phyloP scores from a whole-genome alignment of 2,797 vertebrate species.

The Craterocephalus amniculus region DNA sequence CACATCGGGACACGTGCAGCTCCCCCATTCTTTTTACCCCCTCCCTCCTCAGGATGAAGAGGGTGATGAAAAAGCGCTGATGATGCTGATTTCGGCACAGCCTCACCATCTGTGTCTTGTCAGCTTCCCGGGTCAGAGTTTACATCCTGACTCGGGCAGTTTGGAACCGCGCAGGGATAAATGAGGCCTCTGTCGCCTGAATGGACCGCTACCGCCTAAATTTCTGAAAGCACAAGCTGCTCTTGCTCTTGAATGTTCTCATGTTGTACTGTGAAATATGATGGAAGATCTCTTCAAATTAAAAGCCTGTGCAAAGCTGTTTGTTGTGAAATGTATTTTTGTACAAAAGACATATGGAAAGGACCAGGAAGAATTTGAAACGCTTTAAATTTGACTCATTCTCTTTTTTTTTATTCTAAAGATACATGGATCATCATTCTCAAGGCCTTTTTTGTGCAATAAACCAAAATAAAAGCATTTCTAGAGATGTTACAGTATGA shows the following conservation, averaged over 20 bases:
- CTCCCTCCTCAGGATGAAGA: neutral
- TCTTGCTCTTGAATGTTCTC: neutral
- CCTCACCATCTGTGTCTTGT: neutral
- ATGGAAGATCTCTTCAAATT: neutral
- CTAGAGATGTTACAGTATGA: neutral
- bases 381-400: too few species aligned
- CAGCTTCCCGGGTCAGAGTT: neutral
- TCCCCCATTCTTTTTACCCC: neutral
- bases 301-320: neutral
- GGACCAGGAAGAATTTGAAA: too few species aligned
- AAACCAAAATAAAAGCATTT: neutral
- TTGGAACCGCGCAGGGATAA: neutral
- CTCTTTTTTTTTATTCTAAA: too few species aligned
- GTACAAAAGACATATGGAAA: neutral
- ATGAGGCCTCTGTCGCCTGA: neutral
- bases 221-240: constrained; percentile 40
- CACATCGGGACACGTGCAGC: neutral
- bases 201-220: neutral
- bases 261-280: constrained; percentile 19
- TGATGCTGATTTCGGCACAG: neutral
- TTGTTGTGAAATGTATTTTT: constrained; percentile 28
- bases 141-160: neutral
- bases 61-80: neutral
- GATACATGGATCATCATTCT: too few species aligned
- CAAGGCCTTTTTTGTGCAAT: too few species aligned